A percentile compares a stretch with the other conserved stretches of the same genome.
Evolutionary conservation across 2,113 vertebrate species (phyloP).

Genomic region (Lontra canadensis): DNA sequence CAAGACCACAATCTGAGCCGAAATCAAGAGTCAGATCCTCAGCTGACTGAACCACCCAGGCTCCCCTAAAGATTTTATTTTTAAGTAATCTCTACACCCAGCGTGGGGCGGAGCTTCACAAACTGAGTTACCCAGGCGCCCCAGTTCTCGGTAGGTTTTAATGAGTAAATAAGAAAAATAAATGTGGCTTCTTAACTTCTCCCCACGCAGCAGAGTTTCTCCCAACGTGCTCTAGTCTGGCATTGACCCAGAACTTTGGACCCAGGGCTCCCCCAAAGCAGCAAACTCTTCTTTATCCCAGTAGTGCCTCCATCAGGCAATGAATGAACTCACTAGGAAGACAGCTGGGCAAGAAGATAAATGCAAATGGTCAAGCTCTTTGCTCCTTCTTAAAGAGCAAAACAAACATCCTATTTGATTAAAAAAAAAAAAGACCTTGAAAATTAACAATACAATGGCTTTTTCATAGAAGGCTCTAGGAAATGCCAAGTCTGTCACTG

Average conservation of each 20-base stretch:
- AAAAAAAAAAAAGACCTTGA: constrained; percentile 39
- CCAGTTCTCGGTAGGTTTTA: neutral
- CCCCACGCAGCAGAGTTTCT: neutral
- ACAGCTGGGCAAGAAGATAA: neutral
- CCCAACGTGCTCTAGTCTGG: neutral
- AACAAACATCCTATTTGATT: constrained; percentile 59
- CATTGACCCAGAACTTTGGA: neutral
- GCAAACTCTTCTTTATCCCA: neutral
- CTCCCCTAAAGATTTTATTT: neutral
- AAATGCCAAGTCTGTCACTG: constrained; percentile 54
- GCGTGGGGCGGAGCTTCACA: neutral
- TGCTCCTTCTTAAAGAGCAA: constrained; percentile 53
- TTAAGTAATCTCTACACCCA: neutral
- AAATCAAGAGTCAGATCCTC: neutral
- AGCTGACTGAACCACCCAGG: neutral
- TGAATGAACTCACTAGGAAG: constrained; percentile 1
- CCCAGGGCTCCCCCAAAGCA: neutral
- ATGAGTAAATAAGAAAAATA: constrained; percentile 11
- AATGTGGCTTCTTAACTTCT: neutral
- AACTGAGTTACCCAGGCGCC: neutral
- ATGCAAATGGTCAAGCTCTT: neutral
- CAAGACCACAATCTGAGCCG: neutral
- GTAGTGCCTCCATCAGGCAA: neutral
- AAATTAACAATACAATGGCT: constrained; percentile 52
- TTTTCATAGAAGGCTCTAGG: constrained; percentile 66